Conservation (phyloP, 2,113 vertebrate species). For the Platanista minor region DNA sequence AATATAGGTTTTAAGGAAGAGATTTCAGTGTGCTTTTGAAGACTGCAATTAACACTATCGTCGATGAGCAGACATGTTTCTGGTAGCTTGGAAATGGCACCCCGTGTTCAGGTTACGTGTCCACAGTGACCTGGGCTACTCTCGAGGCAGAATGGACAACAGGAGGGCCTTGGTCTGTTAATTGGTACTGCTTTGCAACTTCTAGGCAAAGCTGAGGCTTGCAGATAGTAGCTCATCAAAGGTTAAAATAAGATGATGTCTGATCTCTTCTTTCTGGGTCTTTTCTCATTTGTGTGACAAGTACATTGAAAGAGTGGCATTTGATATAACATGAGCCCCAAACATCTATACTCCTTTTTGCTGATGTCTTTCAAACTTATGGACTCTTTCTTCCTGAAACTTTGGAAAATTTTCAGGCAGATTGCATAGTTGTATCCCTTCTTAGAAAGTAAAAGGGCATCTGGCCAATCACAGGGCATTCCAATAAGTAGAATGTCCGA, state of each 20-base stretch:
- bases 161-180: no score
- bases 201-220: background rate
- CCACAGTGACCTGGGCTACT: no score
- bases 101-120: no score
- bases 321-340: background rate
- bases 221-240: background rate
- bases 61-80: no score
- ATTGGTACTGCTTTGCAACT: no score
- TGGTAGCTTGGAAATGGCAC: no score
- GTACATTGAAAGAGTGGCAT: background rate
- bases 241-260: background rate
- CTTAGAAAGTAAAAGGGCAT: background rate
- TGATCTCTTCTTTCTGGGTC: background rate
- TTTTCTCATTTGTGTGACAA: background rate
- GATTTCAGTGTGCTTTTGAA: no score
- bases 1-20: no score
- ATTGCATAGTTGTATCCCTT: background rate
- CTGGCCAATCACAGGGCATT: background rate
- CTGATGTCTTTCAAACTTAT: background rate
- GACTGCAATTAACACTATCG: no score
- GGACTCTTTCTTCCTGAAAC: background rate
- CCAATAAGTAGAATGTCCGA: background rate
- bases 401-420: background rate
- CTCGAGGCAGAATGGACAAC: no score
- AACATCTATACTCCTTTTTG: background rate